Base-by-base conservation (phyloP, 2,113 vertebrate species). In the Bubo bubo region DNA sequence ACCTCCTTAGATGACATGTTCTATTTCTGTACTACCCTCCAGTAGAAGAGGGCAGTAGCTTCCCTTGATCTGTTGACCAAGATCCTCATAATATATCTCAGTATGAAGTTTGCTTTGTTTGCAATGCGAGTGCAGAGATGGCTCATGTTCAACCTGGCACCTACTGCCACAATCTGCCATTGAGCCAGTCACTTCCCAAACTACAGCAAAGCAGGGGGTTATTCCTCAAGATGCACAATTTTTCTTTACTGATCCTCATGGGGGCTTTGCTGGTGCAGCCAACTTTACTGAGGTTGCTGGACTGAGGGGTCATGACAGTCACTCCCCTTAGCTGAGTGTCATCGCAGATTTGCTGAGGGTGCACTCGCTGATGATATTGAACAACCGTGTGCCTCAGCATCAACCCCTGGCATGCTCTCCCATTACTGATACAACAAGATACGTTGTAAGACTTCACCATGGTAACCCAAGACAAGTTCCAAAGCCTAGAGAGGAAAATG, bases 91-190 rank as follows among this genome's bases (percentile, higher is more conserved):
- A 12, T 3, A 1, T 17, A 37, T 7, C 27, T 64, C 83, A 72
- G 4, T 9, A 12, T 17, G 55, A 62, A 63, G 5, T 55, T 67
- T 87, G 28, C 26, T 88, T 32, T 19, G 26, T 66, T 67, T 86
- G 41, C 60, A 66, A 6, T 23, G 10, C 37, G 45, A 45, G 18
- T 13, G n/a, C 34, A 49, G 11, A 2, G 0, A 3, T 32, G 43
- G 71, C 30, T 86, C 32, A 0, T 26, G 30, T 49, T 70, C 71
- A 86, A 0, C 27, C 35, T 55, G 50, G 11, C 52, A 74, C 20
- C 23, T 12, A 16, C 55, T 3, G 2, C 30, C 52, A 28, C 0
- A 0, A 4, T 7, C 28, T 43, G 45, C 49, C 72, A 41, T 2
- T 23, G 62, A 76, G 30, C 12, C 24, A 14, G 28, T n/a, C 30